Evolutionary conservation across 2,888 invertebrate genomes (phyloP).

Genomic region (Drosophila picticornis): DNA sequence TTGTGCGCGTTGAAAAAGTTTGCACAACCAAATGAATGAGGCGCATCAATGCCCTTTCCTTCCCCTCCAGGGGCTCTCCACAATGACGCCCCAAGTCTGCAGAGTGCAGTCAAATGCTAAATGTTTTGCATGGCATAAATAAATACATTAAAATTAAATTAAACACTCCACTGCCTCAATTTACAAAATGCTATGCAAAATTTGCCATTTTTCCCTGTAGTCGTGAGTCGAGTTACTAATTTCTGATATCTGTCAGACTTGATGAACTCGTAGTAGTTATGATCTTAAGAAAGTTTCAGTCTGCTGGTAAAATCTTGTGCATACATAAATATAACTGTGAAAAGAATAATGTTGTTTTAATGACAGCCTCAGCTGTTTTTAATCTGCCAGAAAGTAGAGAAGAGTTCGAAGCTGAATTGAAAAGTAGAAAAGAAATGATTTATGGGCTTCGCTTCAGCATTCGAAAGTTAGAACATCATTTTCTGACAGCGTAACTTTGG

Average conservation of each 20-base stretch:
- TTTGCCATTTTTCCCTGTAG: conserved; percentile 15
- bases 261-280: background rate
- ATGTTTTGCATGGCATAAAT: conserved; percentile 74
- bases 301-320: background rate
- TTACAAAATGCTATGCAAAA: conserved; percentile 57
- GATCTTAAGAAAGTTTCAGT: background rate
- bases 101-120: conserved; percentile 44
- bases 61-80: background rate
- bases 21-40: conserved; percentile 75
- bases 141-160: conserved; percentile 76
- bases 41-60: conserved; percentile 2
- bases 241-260: background rate
- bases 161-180: conserved; percentile 67
- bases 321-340: background rate
- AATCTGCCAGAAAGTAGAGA: background rate
- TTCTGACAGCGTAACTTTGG: background rate
- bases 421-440: background rate
- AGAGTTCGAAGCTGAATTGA: background rate
- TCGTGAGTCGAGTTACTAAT: background rate
- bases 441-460: background rate
- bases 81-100: conserved; percentile 7
- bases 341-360: background rate
- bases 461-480: background rate
- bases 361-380: background rate
- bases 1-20: conserved; percentile 73